These are phyloP conservation scores for Pollimyrus isidori DNA, from an alignment of 2,113 vertebrate species.

Conservation along the genomic window DNA sequence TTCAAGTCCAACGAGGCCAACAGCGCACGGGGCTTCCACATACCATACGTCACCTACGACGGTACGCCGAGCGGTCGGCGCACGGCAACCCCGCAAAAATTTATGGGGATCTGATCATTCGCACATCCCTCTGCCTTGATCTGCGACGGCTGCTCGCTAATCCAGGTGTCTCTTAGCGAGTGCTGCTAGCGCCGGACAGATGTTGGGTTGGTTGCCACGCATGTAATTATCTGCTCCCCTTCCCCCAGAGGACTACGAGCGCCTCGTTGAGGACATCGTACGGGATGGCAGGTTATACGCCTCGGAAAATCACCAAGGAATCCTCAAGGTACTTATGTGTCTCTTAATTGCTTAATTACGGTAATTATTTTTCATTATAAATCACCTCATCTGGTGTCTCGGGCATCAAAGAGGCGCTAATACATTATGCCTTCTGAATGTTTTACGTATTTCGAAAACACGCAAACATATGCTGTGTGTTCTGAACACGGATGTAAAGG, in stretches of 20 bases:
- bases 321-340: slow-evolving; percentile 75
- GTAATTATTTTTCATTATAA: background rate
- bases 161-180: background rate
- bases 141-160: background rate
- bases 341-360: background rate
- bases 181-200: background rate
- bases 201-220: background rate
- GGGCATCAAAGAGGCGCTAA: background rate
- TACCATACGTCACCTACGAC: slow-evolving; percentile 92
- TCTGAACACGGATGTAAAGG: background rate
- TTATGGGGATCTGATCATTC: background rate
- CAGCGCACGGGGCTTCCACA: slow-evolving; percentile 91
- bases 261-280: slow-evolving; percentile 95
- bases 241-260: slow-evolving; percentile 86
- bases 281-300: slow-evolving; percentile 90
- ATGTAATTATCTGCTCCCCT: background rate
- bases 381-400: background rate
- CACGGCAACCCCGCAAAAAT: no score
- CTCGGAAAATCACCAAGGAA: slow-evolving; percentile 97
- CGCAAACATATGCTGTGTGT: background rate
- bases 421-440: background rate
- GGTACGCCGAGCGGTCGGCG: slow-evolving; percentile 51
- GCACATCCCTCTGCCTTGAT: background rate
- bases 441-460: background rate
- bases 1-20: slow-evolving; percentile 95